Percentiles rank a stretch among this genome's conserved stretches.
phyloP scores from a whole-genome alignment of 2,113 vertebrate species.

The Halichoeres trimaculatus region DNA sequence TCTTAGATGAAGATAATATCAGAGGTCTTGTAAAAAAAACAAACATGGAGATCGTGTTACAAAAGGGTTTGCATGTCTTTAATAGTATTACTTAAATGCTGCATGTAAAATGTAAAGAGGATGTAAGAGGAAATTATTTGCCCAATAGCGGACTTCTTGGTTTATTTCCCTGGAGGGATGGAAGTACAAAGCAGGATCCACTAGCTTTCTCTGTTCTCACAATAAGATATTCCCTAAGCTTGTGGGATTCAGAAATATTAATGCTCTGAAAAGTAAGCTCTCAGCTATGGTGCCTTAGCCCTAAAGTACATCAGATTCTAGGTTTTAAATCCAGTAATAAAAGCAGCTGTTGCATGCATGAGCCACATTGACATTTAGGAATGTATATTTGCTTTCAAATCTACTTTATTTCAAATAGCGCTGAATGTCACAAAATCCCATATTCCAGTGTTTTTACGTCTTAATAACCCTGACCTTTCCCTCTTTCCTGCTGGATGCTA shows the following conservation, averaged over 20 bases:
- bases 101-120: conserved; percentile 57
- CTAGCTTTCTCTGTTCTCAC: conserved; percentile 49
- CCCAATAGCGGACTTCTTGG: conserved; percentile 56
- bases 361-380: conserved; percentile 69
- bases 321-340: conserved; percentile 67
- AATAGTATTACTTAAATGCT: conserved; percentile 10
- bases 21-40: conserved; percentile 44
- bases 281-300: conserved; percentile 47
- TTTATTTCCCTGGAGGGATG: conserved; percentile 47
- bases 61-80: conserved; percentile 9
- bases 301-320: conserved; percentile 36
- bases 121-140: conserved; percentile 68
- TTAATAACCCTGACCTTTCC: conserved; percentile 73
- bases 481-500: conserved; percentile 43
- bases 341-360: conserved; percentile 60
- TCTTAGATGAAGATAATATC: conserved; percentile 51
- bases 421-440: conserved; percentile 62
- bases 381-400: conserved; percentile 69
- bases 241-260: conserved; percentile 68
- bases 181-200: conserved; percentile 59
- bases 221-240: conserved; percentile 70
- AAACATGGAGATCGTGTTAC: no score
- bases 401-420: conserved; percentile 42
- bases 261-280: conserved; percentile 62
- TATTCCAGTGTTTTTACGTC: conserved; percentile 52